Evolutionary conservation across 2,113 vertebrate species (phyloP).

Genomic region (Dasyurus viverrinus): DNA sequence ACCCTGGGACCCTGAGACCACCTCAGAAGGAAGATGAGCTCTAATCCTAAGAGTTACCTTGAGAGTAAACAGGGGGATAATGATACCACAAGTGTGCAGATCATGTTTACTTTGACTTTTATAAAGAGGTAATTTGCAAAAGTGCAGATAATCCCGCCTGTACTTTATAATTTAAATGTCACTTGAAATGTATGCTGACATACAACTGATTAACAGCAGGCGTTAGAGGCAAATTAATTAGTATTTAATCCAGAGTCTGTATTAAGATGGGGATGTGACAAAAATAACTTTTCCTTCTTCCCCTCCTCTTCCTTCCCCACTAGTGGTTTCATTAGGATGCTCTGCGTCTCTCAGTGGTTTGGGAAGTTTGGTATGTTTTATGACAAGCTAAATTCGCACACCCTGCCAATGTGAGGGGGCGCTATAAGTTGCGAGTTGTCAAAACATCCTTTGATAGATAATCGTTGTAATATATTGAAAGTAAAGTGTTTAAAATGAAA

Average conservation of each 20-base stretch:
- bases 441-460: constrained; percentile 64
- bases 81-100: constrained; percentile 60
- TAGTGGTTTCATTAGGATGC: constrained; percentile 70
- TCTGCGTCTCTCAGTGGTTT: constrained; percentile 50
- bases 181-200: constrained; percentile 76
- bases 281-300: constrained; percentile 62
- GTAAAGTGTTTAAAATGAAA: constrained; percentile 57
- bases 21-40: constrained; percentile 51
- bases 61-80: constrained; percentile 67
- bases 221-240: constrained; percentile 84
- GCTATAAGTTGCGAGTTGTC: constrained; percentile 68
- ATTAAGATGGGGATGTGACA: constrained; percentile 77
- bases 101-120: constrained; percentile 79
- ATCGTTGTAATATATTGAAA: constrained; percentile 50
- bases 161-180: constrained; percentile 83
- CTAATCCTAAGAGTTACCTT: constrained; percentile 61
- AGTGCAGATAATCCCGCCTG: constrained; percentile 80
- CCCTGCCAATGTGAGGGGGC: constrained; percentile 73
- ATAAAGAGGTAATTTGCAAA: constrained; percentile 83
- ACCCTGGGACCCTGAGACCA: constrained; percentile 37
- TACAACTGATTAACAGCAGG: constrained; percentile 81
- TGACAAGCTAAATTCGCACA: constrained; percentile 75
- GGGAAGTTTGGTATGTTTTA: constrained; percentile 69
- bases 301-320: not conserved
- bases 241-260: constrained; percentile 80